Evolutionary conservation across 2,888 invertebrate species (phyloP), one percentile per base, ranked within the genome.

Genomic region (Apomyelois bistriatella): DNA sequence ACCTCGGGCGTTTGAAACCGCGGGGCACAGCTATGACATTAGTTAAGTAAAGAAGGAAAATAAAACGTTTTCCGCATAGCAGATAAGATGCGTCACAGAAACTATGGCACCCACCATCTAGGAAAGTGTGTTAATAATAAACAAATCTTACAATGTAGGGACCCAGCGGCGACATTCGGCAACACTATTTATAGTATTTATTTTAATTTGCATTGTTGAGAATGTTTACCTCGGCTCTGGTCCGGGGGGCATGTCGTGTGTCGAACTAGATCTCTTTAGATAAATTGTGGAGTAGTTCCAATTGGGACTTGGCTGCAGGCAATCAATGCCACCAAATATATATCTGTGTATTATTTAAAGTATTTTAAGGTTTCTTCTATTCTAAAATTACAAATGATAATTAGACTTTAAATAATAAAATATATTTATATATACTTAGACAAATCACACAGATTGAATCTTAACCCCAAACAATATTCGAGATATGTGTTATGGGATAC

Each of bases 211-310:
- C 46, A 46, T 46, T 46, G 46, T 46, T 32, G 15, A 32, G 35
- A 35, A 8, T 32, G 43, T 43, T n/a, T 43, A 2, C 12, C 30
- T 8, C 13, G 30, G 30, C 8, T 46, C 3, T 15, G 10, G 32
- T 16, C 46, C 46, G 46, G 32, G 16, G 46, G 46, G 46, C 46
- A 46, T 46, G 46, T 46, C 46, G 46, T 46, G 35, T 46, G 46
- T 46, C 46, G 46, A 32, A 35, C 46, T 46, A 46, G 46, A 46
- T 46, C 32, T 32, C 46, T 46, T 46, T 46, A 46, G 32, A 46
- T 3, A 32, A 46, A 46, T 46, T 46, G 32, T 32, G 0, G 15
- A 32, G 46, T 10, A 12, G 30, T 9, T 32, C 28, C 9, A 43
- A 15, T 46, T 32, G 32, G 46, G 7, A 32, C 46, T 9, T n/a